Base-by-base conservation (phyloP, 1,140 invertebrate species). In the Magallana ariakensis region DNA sequence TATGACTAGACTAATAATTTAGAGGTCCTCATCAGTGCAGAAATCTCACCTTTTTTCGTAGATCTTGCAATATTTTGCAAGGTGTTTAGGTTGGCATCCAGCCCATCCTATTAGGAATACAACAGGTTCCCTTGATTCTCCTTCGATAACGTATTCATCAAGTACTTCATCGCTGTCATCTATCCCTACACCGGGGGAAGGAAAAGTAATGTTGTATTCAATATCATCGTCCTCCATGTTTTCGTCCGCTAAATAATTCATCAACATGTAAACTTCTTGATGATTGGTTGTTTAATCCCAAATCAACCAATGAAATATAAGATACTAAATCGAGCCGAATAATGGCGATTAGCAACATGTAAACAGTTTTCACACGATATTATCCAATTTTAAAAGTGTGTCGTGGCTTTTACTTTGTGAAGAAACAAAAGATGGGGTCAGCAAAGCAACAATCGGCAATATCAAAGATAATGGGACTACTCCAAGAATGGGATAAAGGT, bases 41-140 rank as follows among this genome's bases (percentile, higher is more conserved):
- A 46, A 46, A 8, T 10, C 26, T 54, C 8, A 85, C 84, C 58
- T 85, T 85, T 84, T 33, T 22, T 58, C 82, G 58, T 84, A 84
- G 11, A 60, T 84, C 55, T 33, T 58, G 82, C 82, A 60, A 19
- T 57, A 60, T 58, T 84, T 60, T 60, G 26, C n/a, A 15, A 84
- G 82, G 22, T 84, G 55, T 91, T 96, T 96, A 92, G 97, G 97
- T 91, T 96, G 95, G 93, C 97, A 97, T 55, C 97, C 97, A 56
- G 97, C 96, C 97, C 97, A 97, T 57, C 97, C 97, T 83, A 97
- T 95, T 1, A 97, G 92, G 89, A 97, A 94, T n/a, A 97, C 95
- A 1, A 97, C 96, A 11, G 97, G 96, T 87, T 90, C 91, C 55
- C 60, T 87, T 11, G 57, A 26, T 16, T 88, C 85, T n/a, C 82